Evolutionary conservation across 2,113 vertebrate genomes (phyloP).

Genomic region (Protobothrops mucrosquamatus): DNA sequence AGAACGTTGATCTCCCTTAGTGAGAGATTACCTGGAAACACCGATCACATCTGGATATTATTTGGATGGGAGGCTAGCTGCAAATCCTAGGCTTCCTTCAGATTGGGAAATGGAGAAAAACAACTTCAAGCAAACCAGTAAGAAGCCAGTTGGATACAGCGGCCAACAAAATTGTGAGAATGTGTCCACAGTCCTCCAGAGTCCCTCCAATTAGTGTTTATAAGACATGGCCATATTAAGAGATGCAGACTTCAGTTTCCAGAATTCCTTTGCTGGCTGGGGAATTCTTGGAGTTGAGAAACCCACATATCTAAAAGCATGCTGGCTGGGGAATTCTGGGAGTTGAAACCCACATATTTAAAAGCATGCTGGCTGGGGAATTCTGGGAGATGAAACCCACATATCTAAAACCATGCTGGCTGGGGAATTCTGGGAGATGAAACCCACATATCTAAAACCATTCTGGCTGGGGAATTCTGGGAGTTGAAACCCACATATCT

Average conservation of each 20-base stretch:
- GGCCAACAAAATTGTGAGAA: background rate
- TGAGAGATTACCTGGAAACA: background rate
- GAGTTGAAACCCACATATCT: background rate
- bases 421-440: too few species aligned
- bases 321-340: too few species aligned
- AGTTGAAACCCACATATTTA: too few species aligned
- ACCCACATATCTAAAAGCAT: background rate
- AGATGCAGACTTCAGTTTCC: background rate
- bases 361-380: too few species aligned
- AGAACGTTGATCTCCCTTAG: background rate
- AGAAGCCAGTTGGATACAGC: background rate
- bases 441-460: background rate
- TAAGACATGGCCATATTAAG: background rate
- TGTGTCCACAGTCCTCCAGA: background rate
- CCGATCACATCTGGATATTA: background rate
- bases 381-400: too few species aligned
- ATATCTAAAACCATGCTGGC: too few species aligned
- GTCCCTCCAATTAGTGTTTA: background rate
- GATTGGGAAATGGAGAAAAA: background rate
- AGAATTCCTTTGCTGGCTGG: background rate
- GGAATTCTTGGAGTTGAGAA: background rate
- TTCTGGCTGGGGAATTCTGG: background rate
- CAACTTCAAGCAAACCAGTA: background rate
- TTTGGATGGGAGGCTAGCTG: background rate
- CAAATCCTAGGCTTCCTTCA: background rate